phyloP scores from a whole-genome alignment of 2,888 invertebrate species.

The Drosophila pseudotakahashii region DNA sequence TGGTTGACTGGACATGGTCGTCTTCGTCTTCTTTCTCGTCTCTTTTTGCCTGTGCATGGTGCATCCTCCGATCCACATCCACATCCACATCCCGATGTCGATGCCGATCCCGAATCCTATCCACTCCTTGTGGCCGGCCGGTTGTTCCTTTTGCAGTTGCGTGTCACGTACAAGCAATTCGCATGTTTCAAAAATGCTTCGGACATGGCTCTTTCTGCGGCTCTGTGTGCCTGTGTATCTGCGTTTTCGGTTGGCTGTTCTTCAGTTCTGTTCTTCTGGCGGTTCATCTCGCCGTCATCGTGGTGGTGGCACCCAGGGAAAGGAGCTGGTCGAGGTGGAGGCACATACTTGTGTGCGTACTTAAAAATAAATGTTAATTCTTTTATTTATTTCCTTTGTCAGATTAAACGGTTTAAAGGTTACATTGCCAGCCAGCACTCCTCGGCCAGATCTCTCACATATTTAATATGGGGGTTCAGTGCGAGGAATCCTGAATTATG shows the following conservation, averaged over 20 bases:
- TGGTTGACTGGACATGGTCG: constrained; percentile 78
- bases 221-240: constrained; percentile 20
- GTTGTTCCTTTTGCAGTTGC: constrained; percentile 75
- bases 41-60: constrained; percentile 39
- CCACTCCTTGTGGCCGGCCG: constrained; percentile 39
- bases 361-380: constrained; percentile 80
- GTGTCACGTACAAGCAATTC: constrained; percentile 84
- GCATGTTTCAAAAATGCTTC: constrained; percentile 82
- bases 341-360: constrained; percentile 70
- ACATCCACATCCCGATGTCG: constrained; percentile 14
- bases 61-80: constrained; percentile 23
- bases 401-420: constrained; percentile 79
- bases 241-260: constrained; percentile 43
- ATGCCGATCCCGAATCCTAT: constrained; percentile 18
- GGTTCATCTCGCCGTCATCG: constrained; percentile 72
- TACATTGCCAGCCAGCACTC: constrained; percentile 37
- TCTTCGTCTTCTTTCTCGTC: constrained; percentile 53
- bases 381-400: constrained; percentile 81
- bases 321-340: constrained; percentile 11
- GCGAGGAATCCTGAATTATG: constrained; percentile 28
- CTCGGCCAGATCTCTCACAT: constrained; percentile 24
- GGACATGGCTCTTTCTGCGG: constrained; percentile 73
- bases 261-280: constrained; percentile 45
- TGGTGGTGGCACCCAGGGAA: constrained; percentile 9
- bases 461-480: constrained; percentile 30